These are phyloP conservation scores for Drosophila lowei DNA, from an alignment of 1,140 invertebrate genomes.

Conservation along the genomic window DNA sequence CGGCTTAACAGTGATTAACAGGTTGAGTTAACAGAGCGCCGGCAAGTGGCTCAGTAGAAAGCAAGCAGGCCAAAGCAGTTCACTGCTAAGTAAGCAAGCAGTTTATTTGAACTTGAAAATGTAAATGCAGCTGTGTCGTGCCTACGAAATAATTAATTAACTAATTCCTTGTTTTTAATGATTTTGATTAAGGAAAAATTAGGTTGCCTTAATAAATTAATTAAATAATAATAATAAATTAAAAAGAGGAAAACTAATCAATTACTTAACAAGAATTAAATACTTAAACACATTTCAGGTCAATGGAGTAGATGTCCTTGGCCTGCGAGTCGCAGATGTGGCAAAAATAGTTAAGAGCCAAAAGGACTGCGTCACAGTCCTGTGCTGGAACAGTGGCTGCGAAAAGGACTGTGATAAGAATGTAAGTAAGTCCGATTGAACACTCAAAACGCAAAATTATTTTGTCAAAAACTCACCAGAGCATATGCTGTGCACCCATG, in stretches of 20 bases:
- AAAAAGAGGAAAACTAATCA: too few species aligned
- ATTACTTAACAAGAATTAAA: too few species aligned
- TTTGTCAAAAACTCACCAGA: conserved; percentile 38
- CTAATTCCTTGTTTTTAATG: neutral
- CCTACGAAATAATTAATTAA: neutral
- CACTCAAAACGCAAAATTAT: neutral
- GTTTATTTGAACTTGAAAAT: neutral
- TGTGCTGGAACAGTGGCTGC: conserved; percentile 84
- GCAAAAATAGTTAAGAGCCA: conserved; percentile 84
- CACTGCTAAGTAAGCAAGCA: neutral
- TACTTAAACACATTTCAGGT: conserved; percentile 68
- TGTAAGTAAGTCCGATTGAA: conserved; percentile 52
- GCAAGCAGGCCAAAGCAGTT: conserved; percentile 11
- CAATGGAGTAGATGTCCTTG: conserved; percentile 86
- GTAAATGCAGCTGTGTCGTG: neutral
- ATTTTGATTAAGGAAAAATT: too few species aligned
- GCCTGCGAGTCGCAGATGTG: conserved; percentile 85
- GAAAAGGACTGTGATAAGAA: conserved; percentile 83
- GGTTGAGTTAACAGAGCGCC: neutral
- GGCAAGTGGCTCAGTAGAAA: neutral
- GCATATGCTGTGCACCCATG: conserved; percentile 84
- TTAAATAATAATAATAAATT: too few species aligned
- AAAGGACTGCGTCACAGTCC: conserved; percentile 79
- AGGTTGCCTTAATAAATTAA: too few species aligned
- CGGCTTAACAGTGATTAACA: neutral